A percentile compares a stretch with the other conserved stretches of the same genome.
Conservation (phyloP, 2,113 vertebrate genomes). For the Regulus satrapa region DNA sequence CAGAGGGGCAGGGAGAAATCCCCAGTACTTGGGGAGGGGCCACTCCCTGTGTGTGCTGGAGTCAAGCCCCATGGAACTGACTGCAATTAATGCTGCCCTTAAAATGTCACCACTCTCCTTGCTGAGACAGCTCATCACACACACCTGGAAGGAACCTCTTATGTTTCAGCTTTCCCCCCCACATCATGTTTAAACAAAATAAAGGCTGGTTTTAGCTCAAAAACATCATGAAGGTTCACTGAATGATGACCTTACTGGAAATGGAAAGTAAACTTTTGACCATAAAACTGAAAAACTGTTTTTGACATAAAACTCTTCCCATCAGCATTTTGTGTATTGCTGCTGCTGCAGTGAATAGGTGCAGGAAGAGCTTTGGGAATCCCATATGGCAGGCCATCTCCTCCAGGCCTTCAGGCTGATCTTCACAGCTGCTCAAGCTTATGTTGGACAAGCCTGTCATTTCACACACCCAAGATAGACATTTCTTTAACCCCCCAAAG, state of each 20-base stretch:
- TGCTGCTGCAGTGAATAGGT: not conserved
- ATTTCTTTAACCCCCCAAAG: not conserved
- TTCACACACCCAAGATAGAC: not conserved
- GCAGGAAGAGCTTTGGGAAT: not conserved
- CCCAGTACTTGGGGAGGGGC: not conserved
- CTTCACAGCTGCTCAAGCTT: conserved; percentile 39
- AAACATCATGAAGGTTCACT: not conserved
- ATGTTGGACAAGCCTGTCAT: conserved; percentile 26
- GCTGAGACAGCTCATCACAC: not conserved
- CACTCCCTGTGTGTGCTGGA: fast-evolving
- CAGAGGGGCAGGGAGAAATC: not conserved
- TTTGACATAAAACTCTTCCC: not conserved
- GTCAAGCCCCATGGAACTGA: not conserved
- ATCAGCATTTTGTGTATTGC: conserved; percentile 18
- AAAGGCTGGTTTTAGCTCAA: not conserved
- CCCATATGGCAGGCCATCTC: conserved; percentile 32
- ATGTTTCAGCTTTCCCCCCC: not conserved
- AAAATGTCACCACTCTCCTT: not conserved
- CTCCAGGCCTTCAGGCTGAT: conserved; percentile 23
- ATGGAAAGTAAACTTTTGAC: not conserved
- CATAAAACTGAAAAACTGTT: too few relatives aligned
- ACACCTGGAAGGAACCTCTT: not conserved
- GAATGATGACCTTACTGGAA: not conserved
- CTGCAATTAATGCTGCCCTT: not conserved
- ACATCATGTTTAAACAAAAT: not conserved